Base-by-base conservation (phyloP, 2,797 vertebrate genomes). In the Parambassis ranga region DNA sequence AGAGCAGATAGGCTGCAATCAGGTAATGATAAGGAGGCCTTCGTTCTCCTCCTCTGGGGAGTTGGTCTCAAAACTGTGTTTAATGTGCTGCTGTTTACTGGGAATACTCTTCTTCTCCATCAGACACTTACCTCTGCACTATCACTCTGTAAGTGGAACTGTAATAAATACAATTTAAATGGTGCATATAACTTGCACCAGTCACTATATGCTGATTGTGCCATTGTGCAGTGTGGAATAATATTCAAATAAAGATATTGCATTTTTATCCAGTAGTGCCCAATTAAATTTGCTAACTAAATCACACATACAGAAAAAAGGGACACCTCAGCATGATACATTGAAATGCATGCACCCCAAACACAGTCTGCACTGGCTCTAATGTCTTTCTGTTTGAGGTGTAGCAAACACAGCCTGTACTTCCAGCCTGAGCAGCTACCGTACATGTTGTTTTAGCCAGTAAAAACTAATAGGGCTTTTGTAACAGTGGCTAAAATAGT, bases 1-100 rank as follows among this genome's bases (percentile, higher is more conserved):
- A 69, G 65, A 69, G 59, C 53, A 57, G 41, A 57, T 26, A 37
- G 18, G 24, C 49, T 43, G 63, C 65, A 75, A 75, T 87, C 75
- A 65, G 30, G 33, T 73, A 67, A 77, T 82, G 47, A 74, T 32
- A 57, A 58, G 24, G 62, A 60, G 38, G 44, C 7, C 23, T 27
- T 11, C 14, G 15, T 23, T 13, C 41, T 60, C 16, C 43, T 37
- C 51, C 42, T 60, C 24, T 63, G 24, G 51, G 32, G 36, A 65
- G 23, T 30, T 56, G 32, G 16, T 49, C 22, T 57, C 23, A 23
- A 53, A 59, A 65, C 7, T 24, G 19, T 57, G 10, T 41, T 19
- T 49, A 56, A 62, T 23, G 18, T 26, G 5, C 2, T 23, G 57
- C 11, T 16, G 5, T 71, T 53, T 42, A 38, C 51, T 48, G 14